Percentiles rank a stretch among this genome's conserved stretches.
Evolutionary conservation across 2,888 invertebrate genomes (phyloP).

Genomic region (Gibbula magus): DNA sequence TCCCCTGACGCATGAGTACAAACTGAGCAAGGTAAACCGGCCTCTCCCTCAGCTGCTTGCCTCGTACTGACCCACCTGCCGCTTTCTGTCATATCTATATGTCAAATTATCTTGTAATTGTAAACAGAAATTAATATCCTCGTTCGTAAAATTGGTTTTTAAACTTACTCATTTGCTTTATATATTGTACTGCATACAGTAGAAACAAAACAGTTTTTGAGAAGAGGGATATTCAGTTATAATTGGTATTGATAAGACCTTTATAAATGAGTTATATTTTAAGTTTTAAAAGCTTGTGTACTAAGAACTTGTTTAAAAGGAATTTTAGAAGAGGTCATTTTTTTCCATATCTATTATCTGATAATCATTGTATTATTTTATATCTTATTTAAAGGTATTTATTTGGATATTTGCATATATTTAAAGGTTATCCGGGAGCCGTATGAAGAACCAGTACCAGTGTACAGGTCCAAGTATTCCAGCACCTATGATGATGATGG

Average conservation of each 20-base stretch:
- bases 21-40: constrained; percentile 42
- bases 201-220: background rate
- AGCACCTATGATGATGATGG: constrained; percentile 43
- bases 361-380: background rate
- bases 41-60: no score
- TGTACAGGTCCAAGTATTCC: constrained; percentile 47
- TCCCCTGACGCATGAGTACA: constrained; percentile 38
- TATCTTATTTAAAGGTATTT: background rate
- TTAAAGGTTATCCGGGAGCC: constrained; percentile 52
- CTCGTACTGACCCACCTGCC: no score
- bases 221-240: background rate
- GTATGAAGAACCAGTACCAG: constrained; percentile 47
- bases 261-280: constrained; percentile 15
- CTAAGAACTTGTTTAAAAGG: no score
- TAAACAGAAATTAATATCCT: no score
- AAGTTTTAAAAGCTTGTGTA: no score
- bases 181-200: background rate
- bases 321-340: no score
- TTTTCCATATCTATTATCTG: background rate
- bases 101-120: no score
- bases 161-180: background rate
- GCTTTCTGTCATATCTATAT: no score
- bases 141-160: no score
- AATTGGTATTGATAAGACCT: background rate
- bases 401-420: background rate